Percentiles rank a stretch among this genome's conserved stretches.
These are phyloP conservation scores for Lutraria lutraria DNA, from an alignment of 2,888 invertebrate genomes.

Conservation along the genomic window DNA sequence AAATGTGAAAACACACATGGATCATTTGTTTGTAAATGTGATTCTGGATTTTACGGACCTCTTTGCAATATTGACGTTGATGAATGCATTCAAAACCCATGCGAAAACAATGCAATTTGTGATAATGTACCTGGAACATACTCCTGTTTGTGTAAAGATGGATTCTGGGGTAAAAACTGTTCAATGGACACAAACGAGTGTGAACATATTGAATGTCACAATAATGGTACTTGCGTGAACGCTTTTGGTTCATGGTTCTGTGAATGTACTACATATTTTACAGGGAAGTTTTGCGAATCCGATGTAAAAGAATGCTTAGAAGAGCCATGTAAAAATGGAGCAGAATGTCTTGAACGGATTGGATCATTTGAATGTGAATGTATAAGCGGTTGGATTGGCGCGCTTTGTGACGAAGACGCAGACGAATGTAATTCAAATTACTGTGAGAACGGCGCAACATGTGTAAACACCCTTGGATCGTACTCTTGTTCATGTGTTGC, in stretches of 20 bases:
- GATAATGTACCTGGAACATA: conserved; percentile 50
- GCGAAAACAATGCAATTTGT: conserved; percentile 68
- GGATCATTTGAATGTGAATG: conserved; percentile 52
- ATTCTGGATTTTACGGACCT: conserved; percentile 39
- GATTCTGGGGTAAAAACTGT: conserved; percentile 46
- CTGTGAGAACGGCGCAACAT: conserved; percentile 35
- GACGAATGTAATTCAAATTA: conserved; percentile 45
- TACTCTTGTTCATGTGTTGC: conserved; percentile 33
- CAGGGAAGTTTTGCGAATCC: conserved; percentile 39
- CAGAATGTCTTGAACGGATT: conserved; percentile 40
- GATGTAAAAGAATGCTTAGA: conserved; percentile 56
- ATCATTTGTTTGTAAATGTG: conserved; percentile 48
- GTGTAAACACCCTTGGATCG: conserved; percentile 43
- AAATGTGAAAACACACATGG: conserved; percentile 38
- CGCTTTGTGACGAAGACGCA: conserved; percentile 39
- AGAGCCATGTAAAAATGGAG: conserved; percentile 38
- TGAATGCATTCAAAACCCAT: conserved; percentile 61
- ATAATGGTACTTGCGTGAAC: conserved; percentile 42
- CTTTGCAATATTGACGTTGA: conserved; percentile 58
- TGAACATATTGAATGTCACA: conserved; percentile 27
- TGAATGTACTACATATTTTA: conserved; percentile 34
- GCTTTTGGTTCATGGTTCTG: conserved; percentile 39
- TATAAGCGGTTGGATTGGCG: conserved; percentile 28
- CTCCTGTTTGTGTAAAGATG: conserved; percentile 59
- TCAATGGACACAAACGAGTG: conserved; percentile 38